Percentiles rank a stretch among this genome's conserved stretches.
Conservation (phyloP, 2,113 vertebrate species). For the Rhynchopsitta pachyrhyncha region DNA sequence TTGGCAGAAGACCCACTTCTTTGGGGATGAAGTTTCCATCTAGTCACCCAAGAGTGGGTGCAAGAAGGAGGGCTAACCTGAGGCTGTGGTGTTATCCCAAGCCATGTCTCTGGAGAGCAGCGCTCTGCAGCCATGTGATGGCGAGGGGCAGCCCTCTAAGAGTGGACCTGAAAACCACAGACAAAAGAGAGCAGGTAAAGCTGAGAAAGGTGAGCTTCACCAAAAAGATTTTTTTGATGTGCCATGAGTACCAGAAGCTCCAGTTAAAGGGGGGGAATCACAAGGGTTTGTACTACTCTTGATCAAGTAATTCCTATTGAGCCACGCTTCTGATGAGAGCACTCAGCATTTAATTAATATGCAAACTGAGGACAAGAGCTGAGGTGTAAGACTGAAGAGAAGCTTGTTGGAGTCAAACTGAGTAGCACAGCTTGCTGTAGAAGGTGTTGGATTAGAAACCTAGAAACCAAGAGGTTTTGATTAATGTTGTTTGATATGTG, state of each 20-base stretch:
- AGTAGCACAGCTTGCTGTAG: neutral
- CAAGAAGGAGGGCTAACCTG: neutral
- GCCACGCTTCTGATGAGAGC: neutral
- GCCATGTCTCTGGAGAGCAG: neutral
- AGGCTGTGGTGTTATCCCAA: neutral
- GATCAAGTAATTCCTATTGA: fast-evolving
- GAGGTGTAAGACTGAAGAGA: neutral
- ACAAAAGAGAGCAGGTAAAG: neutral
- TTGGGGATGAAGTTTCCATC: neutral
- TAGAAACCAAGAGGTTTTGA: neutral
- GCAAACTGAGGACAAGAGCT: fast-evolving
- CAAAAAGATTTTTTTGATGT: fast-evolving
- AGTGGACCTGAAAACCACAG: neutral
- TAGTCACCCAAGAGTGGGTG: neutral
- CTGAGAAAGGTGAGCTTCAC: neutral
- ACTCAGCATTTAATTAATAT: fast-evolving
- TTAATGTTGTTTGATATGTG: neutral
- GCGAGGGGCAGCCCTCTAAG: neutral
- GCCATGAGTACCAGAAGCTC: neutral
- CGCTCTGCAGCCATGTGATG: fast-evolving
- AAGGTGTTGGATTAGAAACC: neutral
- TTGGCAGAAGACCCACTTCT: neutral
- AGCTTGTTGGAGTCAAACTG: neutral
- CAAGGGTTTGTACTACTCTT: neutral
- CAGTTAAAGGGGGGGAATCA: fast-evolving